These are phyloP conservation scores for Clupea harengus DNA, from an alignment of 2,113 vertebrate species.

Conservation along the genomic window DNA sequence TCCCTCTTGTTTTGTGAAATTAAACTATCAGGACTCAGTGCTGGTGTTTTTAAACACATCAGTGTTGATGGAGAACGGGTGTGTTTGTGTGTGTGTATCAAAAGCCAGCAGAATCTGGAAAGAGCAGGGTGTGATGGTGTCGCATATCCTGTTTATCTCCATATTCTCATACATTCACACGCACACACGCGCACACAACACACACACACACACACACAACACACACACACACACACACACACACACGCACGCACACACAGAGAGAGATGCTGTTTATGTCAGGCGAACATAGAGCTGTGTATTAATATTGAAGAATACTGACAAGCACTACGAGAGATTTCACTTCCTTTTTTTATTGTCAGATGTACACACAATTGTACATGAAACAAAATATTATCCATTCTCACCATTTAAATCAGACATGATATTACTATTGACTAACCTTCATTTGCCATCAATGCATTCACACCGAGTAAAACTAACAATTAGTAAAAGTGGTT, in stretches of 20 bases:
- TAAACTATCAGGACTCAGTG: neutral
- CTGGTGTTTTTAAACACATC: neutral
- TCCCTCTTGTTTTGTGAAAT: neutral
- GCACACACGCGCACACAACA: slow-evolving; percentile 3
- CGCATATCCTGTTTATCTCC: slow-evolving; percentile 51
- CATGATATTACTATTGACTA: neutral
- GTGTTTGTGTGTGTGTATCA: slow-evolving; percentile 16
- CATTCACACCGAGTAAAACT: neutral
- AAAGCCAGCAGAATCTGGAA: slow-evolving; percentile 34
- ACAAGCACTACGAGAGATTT: neutral
- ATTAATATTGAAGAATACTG: neutral
- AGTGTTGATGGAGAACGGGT: neutral
- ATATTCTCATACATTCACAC: slow-evolving; percentile 29
- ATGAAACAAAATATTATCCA: neutral
- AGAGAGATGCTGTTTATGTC: neutral
- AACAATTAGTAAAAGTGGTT: neutral
- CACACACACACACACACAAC: slow-evolving; percentile 14
- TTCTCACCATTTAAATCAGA: neutral
- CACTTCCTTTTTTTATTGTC: neutral
- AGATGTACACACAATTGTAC: neutral
- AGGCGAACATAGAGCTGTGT: neutral
- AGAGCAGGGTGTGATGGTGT: slow-evolving; percentile 35
- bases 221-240: slow-evolving; percentile 15
- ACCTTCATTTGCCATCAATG: neutral
- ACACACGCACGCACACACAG: slow-evolving; percentile 3